These are phyloP conservation scores for Gibbula magus DNA, from an alignment of 2,888 invertebrate species.

Conservation along the genomic window DNA sequence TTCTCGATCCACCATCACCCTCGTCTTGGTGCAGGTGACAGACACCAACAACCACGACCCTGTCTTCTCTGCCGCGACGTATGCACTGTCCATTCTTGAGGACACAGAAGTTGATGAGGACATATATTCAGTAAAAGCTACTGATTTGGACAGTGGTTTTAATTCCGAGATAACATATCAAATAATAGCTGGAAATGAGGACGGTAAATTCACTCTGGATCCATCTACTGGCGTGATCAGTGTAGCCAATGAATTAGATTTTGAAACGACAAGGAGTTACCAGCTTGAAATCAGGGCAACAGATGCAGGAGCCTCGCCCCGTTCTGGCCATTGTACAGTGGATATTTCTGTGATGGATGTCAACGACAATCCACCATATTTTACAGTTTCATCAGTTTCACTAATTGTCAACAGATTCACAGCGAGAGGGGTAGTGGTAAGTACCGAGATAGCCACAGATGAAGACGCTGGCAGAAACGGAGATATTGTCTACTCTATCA, in stretches of 20 bases:
- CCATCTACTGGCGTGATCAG: slow-evolving; percentile 33
- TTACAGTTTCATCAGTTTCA: slow-evolving; percentile 39
- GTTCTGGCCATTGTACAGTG: slow-evolving; percentile 48
- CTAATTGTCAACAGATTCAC: slow-evolving; percentile 46
- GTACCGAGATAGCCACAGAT: slow-evolving; percentile 53
- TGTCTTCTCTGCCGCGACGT: slow-evolving; percentile 84
- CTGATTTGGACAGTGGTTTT: slow-evolving; percentile 89
- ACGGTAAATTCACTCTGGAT: slow-evolving; percentile 39
- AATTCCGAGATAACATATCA: slow-evolving; percentile 90
- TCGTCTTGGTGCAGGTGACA: slow-evolving; percentile 88
- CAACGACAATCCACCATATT: slow-evolving; percentile 52
- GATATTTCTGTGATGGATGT: slow-evolving; percentile 48
- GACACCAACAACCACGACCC: slow-evolving; percentile 85
- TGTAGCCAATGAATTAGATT: slow-evolving; percentile 43
- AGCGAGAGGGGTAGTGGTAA: slow-evolving; percentile 33
- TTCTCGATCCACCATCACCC: slow-evolving; percentile 85
- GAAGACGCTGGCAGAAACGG: slow-evolving; percentile 55
- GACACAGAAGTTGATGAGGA: slow-evolving; percentile 90
- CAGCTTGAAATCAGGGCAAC: slow-evolving; percentile 44
- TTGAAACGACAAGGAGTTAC: slow-evolving; percentile 44
- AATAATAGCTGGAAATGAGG: slow-evolving; percentile 50
- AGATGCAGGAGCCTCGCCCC: slow-evolving; percentile 44
- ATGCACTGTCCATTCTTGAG: slow-evolving; percentile 87
- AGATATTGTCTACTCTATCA: slow-evolving; percentile 50
- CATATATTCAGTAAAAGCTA: slow-evolving; percentile 87